phyloP scores from a whole-genome alignment of 2,797 vertebrate species.

The Streptopelia turtur region DNA sequence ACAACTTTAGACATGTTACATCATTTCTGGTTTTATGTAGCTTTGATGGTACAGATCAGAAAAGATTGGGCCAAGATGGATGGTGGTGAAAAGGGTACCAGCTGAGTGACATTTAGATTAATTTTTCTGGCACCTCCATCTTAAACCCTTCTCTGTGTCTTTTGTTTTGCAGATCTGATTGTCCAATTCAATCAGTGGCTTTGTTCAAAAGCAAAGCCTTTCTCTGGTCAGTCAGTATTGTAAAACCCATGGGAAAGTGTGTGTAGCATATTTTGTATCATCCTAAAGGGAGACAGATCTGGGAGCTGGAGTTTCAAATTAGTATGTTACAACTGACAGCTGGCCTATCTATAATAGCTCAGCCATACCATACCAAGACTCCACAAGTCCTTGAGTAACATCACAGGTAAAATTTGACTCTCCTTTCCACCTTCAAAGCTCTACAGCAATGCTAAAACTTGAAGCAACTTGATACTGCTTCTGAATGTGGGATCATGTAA shows the following conservation, averaged over 20 bases:
- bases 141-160: neutral
- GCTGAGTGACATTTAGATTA: neutral
- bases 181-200: neutral
- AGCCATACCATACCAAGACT: neutral
- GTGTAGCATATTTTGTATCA: neutral
- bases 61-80: neutral
- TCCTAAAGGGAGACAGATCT: neutral
- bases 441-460: neutral
- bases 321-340: neutral
- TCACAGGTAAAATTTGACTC: neutral
- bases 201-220: neutral
- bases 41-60: neutral
- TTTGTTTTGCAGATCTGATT: neutral
- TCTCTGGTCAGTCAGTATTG: neutral
- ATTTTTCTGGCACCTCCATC: neutral
- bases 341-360: neutral
- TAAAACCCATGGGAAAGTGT: neutral
- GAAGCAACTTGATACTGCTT: neutral
- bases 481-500: neutral
- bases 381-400: neutral
- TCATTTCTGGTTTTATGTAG: neutral
- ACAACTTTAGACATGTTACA: neutral
- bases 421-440: neutral
- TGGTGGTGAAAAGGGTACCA: neutral
- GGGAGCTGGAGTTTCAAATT: neutral